phyloP scores from a whole-genome alignment of 2,113 vertebrate genomes.

The Alexandromys fortis region DNA sequence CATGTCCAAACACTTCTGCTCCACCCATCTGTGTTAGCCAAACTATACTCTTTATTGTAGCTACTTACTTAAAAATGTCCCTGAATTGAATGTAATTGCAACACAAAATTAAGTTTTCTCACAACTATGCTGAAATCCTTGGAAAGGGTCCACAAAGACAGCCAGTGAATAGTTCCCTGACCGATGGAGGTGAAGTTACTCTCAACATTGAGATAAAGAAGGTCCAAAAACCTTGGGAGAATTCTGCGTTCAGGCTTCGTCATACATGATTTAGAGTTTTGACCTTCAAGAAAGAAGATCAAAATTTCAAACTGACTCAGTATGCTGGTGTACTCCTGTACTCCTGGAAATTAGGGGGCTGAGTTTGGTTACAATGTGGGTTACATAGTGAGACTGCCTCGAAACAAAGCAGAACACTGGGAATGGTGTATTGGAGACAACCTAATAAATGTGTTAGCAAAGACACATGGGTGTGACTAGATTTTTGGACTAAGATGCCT shows the following conservation, averaged over 20 bases:
- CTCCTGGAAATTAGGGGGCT: neutral
- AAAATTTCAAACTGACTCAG: neutral
- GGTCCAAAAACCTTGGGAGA: neutral
- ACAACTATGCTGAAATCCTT: neutral
- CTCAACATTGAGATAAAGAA: neutral
- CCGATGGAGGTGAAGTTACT: neutral
- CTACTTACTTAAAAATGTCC: neutral
- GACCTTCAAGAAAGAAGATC: neutral
- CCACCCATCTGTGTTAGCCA: neutral
- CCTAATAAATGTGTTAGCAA: neutral
- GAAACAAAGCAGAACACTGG: neutral
- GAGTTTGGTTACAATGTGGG: neutral
- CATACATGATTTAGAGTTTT: neutral
- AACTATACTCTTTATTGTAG: neutral
- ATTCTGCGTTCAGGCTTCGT: neutral
- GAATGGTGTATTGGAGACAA: neutral
- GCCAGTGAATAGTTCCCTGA: neutral
- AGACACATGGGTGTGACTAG: neutral
- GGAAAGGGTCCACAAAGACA: neutral
- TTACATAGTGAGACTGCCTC: neutral
- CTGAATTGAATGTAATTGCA: neutral
- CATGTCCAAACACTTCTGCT: neutral
- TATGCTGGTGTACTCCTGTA: too few species aligned
- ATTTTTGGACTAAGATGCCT: neutral
- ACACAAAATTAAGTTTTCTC: slow-evolving; percentile 15